Conservation (phyloP, 2,797 vertebrate genomes). For the Todus mexicanus region DNA sequence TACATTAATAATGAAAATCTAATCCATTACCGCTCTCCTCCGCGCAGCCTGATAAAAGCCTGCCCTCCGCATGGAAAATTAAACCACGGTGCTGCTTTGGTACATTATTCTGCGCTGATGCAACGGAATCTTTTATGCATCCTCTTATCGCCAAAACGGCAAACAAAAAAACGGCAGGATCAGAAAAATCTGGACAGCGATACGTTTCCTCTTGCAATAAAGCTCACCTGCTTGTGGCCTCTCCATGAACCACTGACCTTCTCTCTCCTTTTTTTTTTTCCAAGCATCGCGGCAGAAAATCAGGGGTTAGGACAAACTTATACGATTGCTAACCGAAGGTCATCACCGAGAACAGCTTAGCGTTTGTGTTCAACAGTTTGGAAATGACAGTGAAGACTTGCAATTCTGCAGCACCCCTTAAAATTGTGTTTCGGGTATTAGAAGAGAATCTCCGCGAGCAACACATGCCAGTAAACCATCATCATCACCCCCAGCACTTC, state of each 20-base stretch:
- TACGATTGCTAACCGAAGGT: neutral
- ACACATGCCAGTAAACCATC: neutral
- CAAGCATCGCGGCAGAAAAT: neutral
- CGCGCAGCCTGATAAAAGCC: neutral
- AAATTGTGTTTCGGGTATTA: neutral
- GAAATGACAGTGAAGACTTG: neutral
- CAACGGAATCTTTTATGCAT: neutral
- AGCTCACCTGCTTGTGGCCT: neutral
- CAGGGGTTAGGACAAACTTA: neutral
- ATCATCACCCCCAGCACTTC: neutral
- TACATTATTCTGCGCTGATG: neutral
- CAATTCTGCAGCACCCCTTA: neutral
- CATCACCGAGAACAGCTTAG: neutral
- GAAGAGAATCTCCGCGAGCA: neutral
- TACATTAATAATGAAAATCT: constrained; percentile 36
- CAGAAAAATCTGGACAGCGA: neutral
- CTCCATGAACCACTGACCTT: neutral
- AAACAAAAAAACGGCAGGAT: neutral
- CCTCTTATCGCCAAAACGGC: neutral
- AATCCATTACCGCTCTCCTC: constrained; percentile 19
- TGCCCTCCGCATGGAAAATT: neutral
- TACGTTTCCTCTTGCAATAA: neutral
- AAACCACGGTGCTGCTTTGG: neutral
- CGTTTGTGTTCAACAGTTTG: rapidly evolving
- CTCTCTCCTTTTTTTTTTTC: neutral